phyloP scores from a whole-genome alignment of 2,888 invertebrate genomes.

The Entomobrya multifasciata region DNA sequence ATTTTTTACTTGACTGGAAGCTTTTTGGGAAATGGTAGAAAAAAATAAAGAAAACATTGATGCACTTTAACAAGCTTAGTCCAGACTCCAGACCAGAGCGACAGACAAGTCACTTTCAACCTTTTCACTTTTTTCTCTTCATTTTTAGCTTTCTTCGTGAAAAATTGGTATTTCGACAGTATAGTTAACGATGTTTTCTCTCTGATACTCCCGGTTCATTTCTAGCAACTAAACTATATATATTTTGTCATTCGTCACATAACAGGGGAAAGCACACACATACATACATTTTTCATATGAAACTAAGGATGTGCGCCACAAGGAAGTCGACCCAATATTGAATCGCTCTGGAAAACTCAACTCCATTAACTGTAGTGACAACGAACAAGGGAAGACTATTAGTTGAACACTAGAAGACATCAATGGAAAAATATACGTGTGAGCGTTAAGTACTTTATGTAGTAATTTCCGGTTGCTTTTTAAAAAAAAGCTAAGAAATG shows the following conservation, averaged over 20 bases:
- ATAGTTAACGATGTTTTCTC: neutral
- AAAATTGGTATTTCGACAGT: slow-evolving; percentile 59
- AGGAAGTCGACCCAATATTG: neutral
- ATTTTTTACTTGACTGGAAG: slow-evolving; percentile 5
- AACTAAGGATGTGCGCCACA: neutral
- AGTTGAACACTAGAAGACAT: no score
- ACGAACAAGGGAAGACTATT: no score
- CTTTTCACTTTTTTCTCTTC: slow-evolving; percentile 32
- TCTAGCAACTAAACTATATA: no score
- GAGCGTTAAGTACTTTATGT: slow-evolving; percentile 53
- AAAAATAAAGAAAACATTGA: slow-evolving; percentile 15
- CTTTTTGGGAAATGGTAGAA: neutral
- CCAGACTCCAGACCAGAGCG: no score
- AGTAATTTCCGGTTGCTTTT: slow-evolving; percentile 61
- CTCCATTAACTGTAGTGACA: neutral
- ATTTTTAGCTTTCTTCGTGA: slow-evolving; percentile 49
- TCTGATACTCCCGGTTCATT: neutral
- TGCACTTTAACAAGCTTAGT: slow-evolving; percentile 23
- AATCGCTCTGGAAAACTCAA: neutral
- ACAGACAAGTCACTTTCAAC: slow-evolving; percentile 22
- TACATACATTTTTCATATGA: no score
- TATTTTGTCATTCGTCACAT: no score
- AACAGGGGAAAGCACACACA: no score
- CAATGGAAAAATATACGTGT: no score
- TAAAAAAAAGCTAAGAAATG: slow-evolving; percentile 12